phyloP scores from a whole-genome alignment of 2,797 vertebrate species.

The Pelodytes ibericus region DNA sequence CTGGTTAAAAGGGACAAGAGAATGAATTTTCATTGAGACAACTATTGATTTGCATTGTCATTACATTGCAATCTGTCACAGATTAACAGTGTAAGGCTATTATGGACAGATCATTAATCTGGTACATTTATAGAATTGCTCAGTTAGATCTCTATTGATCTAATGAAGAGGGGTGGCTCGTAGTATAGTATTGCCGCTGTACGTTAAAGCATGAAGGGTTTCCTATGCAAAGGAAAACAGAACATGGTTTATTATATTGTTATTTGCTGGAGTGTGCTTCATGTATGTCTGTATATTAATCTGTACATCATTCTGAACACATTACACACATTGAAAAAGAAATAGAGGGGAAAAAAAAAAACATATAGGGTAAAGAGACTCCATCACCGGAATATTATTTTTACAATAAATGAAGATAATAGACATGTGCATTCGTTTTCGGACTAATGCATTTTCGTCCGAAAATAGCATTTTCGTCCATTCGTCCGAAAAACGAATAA shows the following conservation, averaged over 20 bases:
- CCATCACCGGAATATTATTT: too few species aligned
- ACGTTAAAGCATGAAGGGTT: not conserved
- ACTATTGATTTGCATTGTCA: slow-evolving; percentile 22
- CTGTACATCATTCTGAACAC: too few species aligned
- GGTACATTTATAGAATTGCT: not conserved
- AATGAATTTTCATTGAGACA: not conserved
- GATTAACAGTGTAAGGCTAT: slow-evolving; percentile 11
- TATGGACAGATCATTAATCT: slow-evolving; percentile 27
- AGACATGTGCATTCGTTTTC: too few species aligned
- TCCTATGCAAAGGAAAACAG: not conserved
- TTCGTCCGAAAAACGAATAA: too few species aligned
- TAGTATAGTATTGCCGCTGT: not conserved
- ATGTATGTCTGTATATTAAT: too few species aligned
- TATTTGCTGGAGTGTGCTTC: not conserved
- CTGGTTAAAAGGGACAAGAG: not conserved
- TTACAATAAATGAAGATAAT: too few species aligned
- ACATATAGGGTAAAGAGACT: too few species aligned
- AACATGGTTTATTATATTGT: not conserved
- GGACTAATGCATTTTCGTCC: too few species aligned
- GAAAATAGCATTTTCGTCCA: too few species aligned
- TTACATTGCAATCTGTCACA: slow-evolving; percentile 11
- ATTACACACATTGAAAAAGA: too few species aligned
- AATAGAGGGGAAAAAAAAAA: too few species aligned
- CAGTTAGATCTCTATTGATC: not conserved
- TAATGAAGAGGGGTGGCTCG: not conserved